These are phyloP conservation scores for Phalacrocorax pelagicus DNA, from an alignment of 2,113 vertebrate genomes.

Conservation along the genomic window DNA sequence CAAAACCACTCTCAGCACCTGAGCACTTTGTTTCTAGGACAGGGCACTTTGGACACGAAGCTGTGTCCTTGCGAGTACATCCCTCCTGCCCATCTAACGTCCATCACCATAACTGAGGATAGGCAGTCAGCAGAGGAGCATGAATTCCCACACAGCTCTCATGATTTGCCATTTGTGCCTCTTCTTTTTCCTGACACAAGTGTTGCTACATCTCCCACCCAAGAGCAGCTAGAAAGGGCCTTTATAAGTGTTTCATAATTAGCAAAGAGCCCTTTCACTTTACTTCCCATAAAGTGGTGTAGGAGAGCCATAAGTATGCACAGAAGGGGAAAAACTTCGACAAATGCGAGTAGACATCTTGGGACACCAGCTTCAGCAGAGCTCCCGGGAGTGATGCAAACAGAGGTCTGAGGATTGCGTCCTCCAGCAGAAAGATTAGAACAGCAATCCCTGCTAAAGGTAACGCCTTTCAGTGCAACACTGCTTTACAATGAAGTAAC, in stretches of 20 bases:
- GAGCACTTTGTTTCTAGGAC: not conserved
- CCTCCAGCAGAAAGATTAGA: not conserved
- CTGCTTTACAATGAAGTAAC: not conserved
- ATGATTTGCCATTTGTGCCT: not conserved
- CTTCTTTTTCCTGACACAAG: accelerated
- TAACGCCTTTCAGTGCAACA: not conserved
- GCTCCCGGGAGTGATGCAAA: not conserved
- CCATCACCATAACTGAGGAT: not conserved
- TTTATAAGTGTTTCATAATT: not conserved
- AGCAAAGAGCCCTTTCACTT: not conserved
- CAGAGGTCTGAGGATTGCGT: not conserved
- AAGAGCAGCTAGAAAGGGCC: not conserved
- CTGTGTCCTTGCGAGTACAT: not conserved
- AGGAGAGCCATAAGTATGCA: not conserved
- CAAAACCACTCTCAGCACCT: not conserved
- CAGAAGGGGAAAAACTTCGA: not conserved
- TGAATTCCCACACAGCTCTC: not conserved
- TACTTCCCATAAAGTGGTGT: not conserved
- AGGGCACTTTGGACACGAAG: not conserved
- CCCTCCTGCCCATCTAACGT: not conserved
- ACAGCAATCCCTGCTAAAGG: not conserved
- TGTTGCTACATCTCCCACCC: accelerated
- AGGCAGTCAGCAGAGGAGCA: not conserved
- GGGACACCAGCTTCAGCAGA: not conserved
- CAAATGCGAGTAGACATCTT: not conserved